Evolutionary conservation across 2,113 vertebrate genomes (phyloP), one percentile per base, ranked within the genome.

Genomic region (Orientallactaga bullata): DNA sequence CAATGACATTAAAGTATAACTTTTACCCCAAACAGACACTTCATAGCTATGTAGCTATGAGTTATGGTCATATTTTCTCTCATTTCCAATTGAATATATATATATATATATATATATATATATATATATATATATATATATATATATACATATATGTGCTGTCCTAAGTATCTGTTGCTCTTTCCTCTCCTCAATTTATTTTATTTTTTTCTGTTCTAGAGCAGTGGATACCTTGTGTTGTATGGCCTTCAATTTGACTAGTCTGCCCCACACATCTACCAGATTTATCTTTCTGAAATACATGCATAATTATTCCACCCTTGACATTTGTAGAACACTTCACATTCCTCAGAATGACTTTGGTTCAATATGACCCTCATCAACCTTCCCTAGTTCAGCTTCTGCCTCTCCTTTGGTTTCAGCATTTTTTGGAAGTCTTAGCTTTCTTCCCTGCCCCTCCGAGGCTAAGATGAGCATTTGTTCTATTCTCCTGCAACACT

Each of bases 371-470:
- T 2, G 2, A 73, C 17, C 60, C 24, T 86, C n/a, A 69, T n/a
- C 9, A 71, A 37, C 32, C 17, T 66, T 9, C 9, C 30, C 4
- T 78, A 35, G 7, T 17, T 93, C 80, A 76, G 26, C 18, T 86
- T 26, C 8, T 11, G 3, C 23, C 24, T 81, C 39, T 85, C 9
- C 6, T 42, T 91, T 55, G 32, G 65, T 68, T 81, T 78, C 18
- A 77, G 28, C n/a, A 51, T 61, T 88, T 91, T n/a, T 90, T 77
- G 28, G 76, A 82, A 90, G 58, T 2, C 37, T 68, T 61, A 58
- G 23, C 5, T 85, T 60, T 85, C 68, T 72, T 51, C 82, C 66
- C 30, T n/a, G 42, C 18, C 81, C 3, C 21, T 93, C 10, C 28
- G 28, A 60, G 65, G 65, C 39, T 84, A 87, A 73, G 60, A 30